Evolutionary conservation across 2,113 vertebrate species (phyloP), one percentile per base, ranked within the genome.

Genomic region (Pteropus alecto): DNA sequence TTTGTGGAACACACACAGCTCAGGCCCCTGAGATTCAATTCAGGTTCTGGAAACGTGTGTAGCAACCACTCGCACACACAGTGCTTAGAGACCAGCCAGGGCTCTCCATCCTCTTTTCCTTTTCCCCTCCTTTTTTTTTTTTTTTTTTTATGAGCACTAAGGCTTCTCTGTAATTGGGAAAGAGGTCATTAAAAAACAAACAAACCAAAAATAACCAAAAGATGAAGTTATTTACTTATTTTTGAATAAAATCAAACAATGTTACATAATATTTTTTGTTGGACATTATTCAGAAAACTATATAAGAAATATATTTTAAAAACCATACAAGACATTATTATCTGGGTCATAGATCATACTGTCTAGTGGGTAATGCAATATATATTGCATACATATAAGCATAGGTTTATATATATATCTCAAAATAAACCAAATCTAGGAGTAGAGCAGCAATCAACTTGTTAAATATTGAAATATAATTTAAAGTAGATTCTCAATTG

Each of bases 11-110:
- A 90, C 68, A 93, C 58, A 63, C 68, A 93, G 63, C 58, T 91
- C 92, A 92, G 67, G 93, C n/a, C 81, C 68, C 94, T 89, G 95
- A 98, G 97, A 96, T 92, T 96, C 95, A 96, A 81, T 93, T 95
- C 79, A 84, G 67, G 90, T 81, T 83, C 81, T 84, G 78, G 95
- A 94, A 97, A 87, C 87, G 43, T 87, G 78, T 92, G 90, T 74
- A 95, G 95, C 91, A 92, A 89, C 77, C 0, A 3, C 87, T 71
- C 22, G 35, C 13, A 30, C 4, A 24, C 19, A 30, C 1, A 30
- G 7, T 65, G 77, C 77, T 82, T 85, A 70, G 87, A 92, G n/a
- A 90, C 70, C 56, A 93, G 54, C 35, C 51, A 26, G 24, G 6
- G 28, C n/a, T 22, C 48, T 28, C 54, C n/a, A 3, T 30, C 33